phyloP scores from a whole-genome alignment of 2,113 vertebrate genomes.

The Antigone vipio region DNA sequence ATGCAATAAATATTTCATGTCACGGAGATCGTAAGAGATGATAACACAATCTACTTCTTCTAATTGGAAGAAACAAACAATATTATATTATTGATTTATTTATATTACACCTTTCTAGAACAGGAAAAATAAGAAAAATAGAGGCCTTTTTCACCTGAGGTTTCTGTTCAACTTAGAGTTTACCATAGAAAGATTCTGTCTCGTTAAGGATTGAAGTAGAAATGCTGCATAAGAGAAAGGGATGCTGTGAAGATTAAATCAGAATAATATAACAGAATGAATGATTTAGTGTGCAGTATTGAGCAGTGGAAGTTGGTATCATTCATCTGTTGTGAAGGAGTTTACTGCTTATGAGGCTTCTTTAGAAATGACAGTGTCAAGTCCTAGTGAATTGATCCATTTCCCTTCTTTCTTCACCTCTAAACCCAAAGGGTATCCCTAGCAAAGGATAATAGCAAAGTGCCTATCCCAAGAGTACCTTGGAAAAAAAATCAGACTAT shows the following conservation, averaged over 20 bases:
- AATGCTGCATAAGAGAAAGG: neutral
- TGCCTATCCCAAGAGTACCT: neutral
- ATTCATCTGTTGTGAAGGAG: neutral
- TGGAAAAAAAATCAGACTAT: neutral
- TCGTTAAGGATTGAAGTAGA: neutral
- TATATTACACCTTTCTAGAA: neutral
- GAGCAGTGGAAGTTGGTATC: neutral
- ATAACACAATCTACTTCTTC: neutral
- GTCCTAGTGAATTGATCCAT: neutral
- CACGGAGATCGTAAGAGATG: neutral
- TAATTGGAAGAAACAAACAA: neutral
- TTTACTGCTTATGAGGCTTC: neutral
- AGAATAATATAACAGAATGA: neutral
- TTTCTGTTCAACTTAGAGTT: neutral
- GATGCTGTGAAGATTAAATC: neutral
- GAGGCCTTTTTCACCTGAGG: neutral
- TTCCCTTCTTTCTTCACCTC: neutral
- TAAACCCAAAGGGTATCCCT: neutral
- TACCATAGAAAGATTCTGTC: neutral
- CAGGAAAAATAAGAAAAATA: neutral
- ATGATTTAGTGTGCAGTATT: neutral
- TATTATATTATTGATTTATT: neutral
- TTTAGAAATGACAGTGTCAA: neutral
- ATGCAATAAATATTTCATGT: neutral
- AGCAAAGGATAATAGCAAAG: neutral